Evolutionary conservation across 2,888 invertebrate species (phyloP), one percentile per base, ranked within the genome.

Genomic region (Dinocampus coccinellae): DNA sequence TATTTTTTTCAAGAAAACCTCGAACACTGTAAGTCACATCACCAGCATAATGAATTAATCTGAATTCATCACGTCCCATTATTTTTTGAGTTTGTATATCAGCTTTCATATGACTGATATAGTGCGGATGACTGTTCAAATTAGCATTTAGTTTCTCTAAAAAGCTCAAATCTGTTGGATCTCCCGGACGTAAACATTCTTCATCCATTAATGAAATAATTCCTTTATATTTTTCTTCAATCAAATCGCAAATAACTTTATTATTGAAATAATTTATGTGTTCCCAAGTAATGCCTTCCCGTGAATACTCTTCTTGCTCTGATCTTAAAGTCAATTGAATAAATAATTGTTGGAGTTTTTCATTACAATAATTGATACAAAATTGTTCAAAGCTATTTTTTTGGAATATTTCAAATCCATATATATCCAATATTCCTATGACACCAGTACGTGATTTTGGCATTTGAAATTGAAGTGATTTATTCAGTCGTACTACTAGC

Each of bases 301-400:
- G 92, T 42, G 93, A 89, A 84, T 97, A 97, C 85, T 97, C 97
- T 82, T 97, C 96, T 87, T 97, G 97, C 86, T 97, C 97, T 13
- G 95, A 95, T 84, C 95, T 95, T 52, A 97, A 88, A 0, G 97
- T 97, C 82, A 97, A 88, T 87, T 97, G 94, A 83, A 97, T 97
- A 88, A 97, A 97, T 73, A 97, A 89, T 88, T 97, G 97, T 86
- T 97, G 97, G 73, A 97, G 90, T 87, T 97, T 97, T 89, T 97
- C 97, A 86, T 97, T 97, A 87, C 97, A 97, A 89, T 95, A 97
- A 89, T 97, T 97, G 75, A 97, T 97, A 89, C 97, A 97, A 86
- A 97, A 95, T 88, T 97, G 97, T 87, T 95, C 94, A 86, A 95
- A 95, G 83, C 94, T 94, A 85, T 97, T 97, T 78, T 92, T 93